These are phyloP conservation scores for Apodemia duryi DNA, from an alignment of 2,888 invertebrate species.

Conservation along the genomic window DNA sequence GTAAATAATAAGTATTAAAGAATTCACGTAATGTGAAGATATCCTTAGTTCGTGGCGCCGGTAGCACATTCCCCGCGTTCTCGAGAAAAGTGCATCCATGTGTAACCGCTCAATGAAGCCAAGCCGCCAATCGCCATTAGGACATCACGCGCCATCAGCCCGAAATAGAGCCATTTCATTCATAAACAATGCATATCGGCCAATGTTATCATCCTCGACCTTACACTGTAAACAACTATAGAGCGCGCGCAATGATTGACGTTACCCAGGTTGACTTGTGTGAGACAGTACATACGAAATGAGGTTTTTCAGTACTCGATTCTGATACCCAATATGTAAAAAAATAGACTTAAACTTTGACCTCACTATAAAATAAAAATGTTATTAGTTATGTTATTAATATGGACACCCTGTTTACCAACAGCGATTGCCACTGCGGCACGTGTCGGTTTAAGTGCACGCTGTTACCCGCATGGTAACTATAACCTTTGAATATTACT, in stretches of 20 bases:
- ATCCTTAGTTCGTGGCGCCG: constrained; percentile 35
- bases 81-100: constrained; percentile 56
- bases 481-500: too few species aligned
- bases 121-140: constrained; percentile 43
- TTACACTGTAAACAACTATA: background rate
- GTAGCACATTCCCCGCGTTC: constrained; percentile 43
- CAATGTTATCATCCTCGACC: constrained; percentile 44
- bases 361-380: too few species aligned
- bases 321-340: too few species aligned
- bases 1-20: too few species aligned
- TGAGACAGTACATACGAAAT: background rate
- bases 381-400: too few species aligned
- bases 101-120: constrained; percentile 51
- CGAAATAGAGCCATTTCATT: constrained; percentile 62
- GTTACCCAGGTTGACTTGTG: background rate
- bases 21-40: constrained; percentile 16
- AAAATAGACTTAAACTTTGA: too few species aligned
- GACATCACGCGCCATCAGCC: constrained; percentile 57
- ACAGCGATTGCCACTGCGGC: too few species aligned
- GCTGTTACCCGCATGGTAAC: too few species aligned
- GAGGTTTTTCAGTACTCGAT: too few species aligned
- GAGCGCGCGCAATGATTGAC: background rate
- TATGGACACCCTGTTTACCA: too few species aligned
- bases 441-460: too few species aligned
- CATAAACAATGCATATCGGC: constrained; percentile 62